Conservation (phyloP, 1,140 invertebrate species). For the Caenorhabditis latens region DNA sequence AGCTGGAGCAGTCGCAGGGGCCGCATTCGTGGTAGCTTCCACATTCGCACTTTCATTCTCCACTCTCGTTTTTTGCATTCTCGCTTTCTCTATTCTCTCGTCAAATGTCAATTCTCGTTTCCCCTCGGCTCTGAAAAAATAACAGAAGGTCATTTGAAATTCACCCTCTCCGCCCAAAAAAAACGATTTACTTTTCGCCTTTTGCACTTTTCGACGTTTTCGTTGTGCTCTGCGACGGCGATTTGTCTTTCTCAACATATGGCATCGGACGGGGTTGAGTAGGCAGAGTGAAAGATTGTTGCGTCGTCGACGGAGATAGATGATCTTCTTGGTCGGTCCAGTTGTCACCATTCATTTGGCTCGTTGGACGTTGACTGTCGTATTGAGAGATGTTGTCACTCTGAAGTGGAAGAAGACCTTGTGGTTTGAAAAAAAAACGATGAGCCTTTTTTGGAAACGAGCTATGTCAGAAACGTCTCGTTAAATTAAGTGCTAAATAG, state of each 20-base stretch:
- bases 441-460: too few species aligned
- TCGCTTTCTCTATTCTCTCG: slow-evolving; percentile 21
- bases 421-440: neutral
- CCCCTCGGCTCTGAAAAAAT: slow-evolving; percentile 16
- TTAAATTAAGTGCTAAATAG: too few species aligned
- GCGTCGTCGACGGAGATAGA: slow-evolving; percentile 14
- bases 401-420: neutral
- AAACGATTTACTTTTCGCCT: neutral
- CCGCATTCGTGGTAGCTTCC: neutral
- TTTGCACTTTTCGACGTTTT: slow-evolving; percentile 16
- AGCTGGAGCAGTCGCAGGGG: neutral
- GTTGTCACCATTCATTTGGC: slow-evolving; percentile 29
- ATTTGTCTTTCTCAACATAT: slow-evolving; percentile 26
- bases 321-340: slow-evolving; percentile 27
- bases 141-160: neutral
- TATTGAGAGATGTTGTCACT: slow-evolving; percentile 10
- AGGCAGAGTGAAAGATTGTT: neutral
- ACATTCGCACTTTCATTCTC: slow-evolving; percentile 9
- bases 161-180: neutral
- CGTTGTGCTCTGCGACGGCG: slow-evolving; percentile 3
- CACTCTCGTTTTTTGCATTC: slow-evolving; percentile 21
- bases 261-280: neutral
- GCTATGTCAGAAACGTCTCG: too few species aligned
- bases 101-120: slow-evolving; percentile 43
- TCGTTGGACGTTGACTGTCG: neutral